Conservation (phyloP, 2,888 invertebrate species). For the Abrostola triplasia region DNA sequence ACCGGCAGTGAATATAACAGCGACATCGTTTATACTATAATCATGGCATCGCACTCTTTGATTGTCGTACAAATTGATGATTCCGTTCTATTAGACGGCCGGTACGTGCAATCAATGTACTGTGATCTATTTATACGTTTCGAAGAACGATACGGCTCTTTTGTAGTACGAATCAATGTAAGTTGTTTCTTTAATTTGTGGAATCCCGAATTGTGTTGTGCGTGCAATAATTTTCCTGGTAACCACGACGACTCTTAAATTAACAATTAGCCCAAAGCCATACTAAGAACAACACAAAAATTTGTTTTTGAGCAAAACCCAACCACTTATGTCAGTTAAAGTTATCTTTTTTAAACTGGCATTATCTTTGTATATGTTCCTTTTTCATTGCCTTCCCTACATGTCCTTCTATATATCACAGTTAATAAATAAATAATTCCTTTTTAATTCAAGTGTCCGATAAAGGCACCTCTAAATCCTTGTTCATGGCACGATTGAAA, state of each 20-base stretch:
- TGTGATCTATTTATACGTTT: constrained; percentile 17
- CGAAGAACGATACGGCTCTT: constrained; percentile 18
- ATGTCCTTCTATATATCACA: no score
- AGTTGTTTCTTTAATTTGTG: not conserved
- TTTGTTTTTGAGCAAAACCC: no score
- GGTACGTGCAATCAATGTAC: no score
- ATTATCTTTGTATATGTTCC: no score
- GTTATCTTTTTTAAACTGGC: no score
- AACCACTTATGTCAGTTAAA: no score
- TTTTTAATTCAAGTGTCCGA: not conserved
- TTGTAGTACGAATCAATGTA: not conserved
- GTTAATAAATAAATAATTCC: no score
- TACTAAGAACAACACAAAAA: no score
- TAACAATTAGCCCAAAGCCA: no score
- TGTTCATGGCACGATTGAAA: constrained; percentile 7
- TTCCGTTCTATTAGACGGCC: constrained; percentile 19
- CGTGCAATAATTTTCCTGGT: not conserved
- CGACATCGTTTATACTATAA: constrained; percentile 29
- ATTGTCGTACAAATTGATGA: constrained; percentile 33
- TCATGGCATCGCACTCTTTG: constrained; percentile 21
- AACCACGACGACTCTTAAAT: no score
- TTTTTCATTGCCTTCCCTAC: no score
- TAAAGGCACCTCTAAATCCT: constrained; percentile 1
- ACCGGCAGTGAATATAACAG: constrained; percentile 38
- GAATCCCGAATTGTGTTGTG: not conserved